Conservation (phyloP, 1,140 invertebrate species). For the Diorhabda carinulata region DNA sequence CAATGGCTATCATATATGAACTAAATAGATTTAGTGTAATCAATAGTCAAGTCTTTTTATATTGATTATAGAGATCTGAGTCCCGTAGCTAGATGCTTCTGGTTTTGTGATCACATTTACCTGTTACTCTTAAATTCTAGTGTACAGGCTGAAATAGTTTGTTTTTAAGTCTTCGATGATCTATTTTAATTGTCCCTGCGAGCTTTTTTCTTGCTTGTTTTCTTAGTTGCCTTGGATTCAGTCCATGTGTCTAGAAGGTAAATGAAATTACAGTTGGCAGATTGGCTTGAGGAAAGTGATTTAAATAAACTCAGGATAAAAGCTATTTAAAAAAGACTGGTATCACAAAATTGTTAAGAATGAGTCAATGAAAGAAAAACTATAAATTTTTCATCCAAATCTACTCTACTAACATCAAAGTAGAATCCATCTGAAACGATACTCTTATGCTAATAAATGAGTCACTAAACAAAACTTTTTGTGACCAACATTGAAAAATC, state of each 20-base stretch:
- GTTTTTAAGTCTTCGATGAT: background rate
- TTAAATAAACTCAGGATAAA: background rate
- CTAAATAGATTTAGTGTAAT: background rate
- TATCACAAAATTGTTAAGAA: background rate
- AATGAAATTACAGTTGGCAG: conserved; percentile 6
- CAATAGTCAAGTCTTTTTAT: conserved; percentile 2
- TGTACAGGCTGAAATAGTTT: background rate
- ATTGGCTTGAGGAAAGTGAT: background rate
- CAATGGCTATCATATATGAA: no score
- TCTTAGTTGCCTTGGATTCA: conserved; percentile 43
- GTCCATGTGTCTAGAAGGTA: conserved; percentile 41
- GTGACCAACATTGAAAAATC: background rate
- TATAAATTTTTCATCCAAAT: background rate
- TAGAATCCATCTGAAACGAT: background rate
- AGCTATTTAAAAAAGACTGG: no score
- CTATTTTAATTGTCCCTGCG: conserved; percentile 41
- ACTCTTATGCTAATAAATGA: background rate
- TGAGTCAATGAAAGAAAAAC: background rate
- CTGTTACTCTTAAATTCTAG: background rate
- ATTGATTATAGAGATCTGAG: background rate
- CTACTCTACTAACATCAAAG: background rate
- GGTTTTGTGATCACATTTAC: conserved; percentile 2
- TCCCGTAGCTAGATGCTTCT: background rate
- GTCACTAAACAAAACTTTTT: background rate
- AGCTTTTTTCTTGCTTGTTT: conserved; percentile 45